phyloP scores from a whole-genome alignment of 2,113 vertebrate genomes.

The Scomber colias region DNA sequence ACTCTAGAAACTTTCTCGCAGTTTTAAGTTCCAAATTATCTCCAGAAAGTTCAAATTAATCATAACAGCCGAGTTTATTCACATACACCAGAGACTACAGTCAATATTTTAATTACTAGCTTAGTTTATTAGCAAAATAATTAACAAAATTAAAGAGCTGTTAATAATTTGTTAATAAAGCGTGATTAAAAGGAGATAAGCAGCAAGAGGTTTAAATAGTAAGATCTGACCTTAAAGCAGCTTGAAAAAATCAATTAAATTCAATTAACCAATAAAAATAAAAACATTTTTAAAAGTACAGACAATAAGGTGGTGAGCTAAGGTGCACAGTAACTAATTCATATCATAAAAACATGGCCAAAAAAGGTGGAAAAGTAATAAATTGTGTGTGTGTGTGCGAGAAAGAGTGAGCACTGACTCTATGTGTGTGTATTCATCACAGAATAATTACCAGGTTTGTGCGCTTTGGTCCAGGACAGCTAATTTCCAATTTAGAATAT shows the following conservation, averaged over 20 bases:
- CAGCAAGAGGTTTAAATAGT: not conserved
- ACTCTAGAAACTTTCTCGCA: constrained; percentile 9
- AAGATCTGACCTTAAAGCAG: not conserved
- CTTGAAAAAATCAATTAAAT: constrained; percentile 3
- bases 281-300: not conserved
- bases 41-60: not conserved
- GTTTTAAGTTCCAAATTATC: constrained; percentile 20
- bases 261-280: not conserved
- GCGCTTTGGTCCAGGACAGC: constrained; percentile 40
- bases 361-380: not conserved
- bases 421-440: constrained; percentile 49
- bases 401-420: constrained; percentile 11
- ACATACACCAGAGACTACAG: not conserved
- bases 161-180: not conserved
- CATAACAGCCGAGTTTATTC: not conserved
- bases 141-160: not conserved
- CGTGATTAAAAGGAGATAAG: not conserved
- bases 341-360: constrained; percentile 1
- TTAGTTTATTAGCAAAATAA: not conserved
- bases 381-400: not conserved
- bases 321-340: constrained; percentile 1
- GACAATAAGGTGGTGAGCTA: not conserved
- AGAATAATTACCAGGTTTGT: constrained; percentile 51
- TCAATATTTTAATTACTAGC: not conserved
- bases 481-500: constrained; percentile 61